phyloP scores from a whole-genome alignment of 2,797 vertebrate genomes.

The Diglossa cyanea region DNA sequence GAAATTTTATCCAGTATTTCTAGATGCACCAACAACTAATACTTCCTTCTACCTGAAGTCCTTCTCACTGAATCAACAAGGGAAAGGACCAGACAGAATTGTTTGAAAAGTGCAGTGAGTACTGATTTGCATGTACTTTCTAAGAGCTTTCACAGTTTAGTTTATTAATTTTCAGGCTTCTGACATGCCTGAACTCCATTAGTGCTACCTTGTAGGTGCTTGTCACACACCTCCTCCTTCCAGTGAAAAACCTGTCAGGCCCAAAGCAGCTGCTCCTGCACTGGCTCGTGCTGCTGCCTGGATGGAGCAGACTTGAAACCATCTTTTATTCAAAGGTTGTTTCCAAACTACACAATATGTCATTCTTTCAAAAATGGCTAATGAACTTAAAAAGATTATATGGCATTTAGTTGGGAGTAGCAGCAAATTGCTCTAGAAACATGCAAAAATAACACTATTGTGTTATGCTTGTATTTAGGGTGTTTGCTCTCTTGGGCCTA shows the following conservation, averaged over 20 bases:
- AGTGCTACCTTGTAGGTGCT: not conserved
- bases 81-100: not conserved
- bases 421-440: not conserved
- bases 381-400: not conserved
- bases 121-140: not conserved
- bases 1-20: not conserved
- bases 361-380: not conserved
- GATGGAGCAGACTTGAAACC: not conserved
- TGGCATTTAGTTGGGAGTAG: not conserved
- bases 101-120: not conserved
- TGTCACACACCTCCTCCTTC: not conserved
- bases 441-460: not conserved
- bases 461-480: not conserved
- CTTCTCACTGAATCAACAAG: not conserved
- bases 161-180: not conserved
- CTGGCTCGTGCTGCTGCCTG: fast-evolving
- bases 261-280: not conserved
- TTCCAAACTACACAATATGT: not conserved
- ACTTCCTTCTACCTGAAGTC: not conserved
- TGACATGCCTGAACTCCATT: not conserved
- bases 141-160: not conserved
- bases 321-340: not conserved
- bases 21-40: not conserved
- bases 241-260: not conserved
- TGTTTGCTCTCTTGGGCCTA: not conserved